Evolutionary conservation across 2,888 invertebrate genomes (phyloP).

Genomic region (Conops quadrifasciatus): DNA sequence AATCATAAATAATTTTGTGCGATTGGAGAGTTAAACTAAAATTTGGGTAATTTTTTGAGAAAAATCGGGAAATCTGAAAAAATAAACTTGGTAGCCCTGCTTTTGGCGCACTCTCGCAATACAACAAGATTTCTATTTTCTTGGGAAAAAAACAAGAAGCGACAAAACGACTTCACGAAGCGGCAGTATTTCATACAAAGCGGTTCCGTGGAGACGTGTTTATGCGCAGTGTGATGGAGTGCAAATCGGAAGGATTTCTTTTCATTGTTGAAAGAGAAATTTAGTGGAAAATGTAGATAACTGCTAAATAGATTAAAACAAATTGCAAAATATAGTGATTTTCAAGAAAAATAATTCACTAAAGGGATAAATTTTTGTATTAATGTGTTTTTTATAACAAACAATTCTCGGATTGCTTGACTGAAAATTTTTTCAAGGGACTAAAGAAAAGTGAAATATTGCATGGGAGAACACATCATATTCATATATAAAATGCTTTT

Average conservation of each 20-base stretch:
- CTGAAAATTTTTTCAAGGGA: too few relatives aligned
- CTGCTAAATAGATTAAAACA: too few relatives aligned
- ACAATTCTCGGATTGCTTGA: too few relatives aligned
- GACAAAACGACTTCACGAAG: slow-evolving; percentile 3
- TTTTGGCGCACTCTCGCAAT: background rate
- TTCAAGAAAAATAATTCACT: background rate
- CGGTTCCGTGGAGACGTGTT: slow-evolving; percentile 20
- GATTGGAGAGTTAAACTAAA: too few relatives aligned
- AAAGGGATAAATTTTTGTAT: background rate
- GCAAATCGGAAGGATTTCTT: background rate
- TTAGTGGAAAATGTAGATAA: background rate
- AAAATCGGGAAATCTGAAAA: too few relatives aligned
- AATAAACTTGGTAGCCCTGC: too few relatives aligned
- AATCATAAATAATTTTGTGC: too few relatives aligned
- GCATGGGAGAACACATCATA: too few relatives aligned
- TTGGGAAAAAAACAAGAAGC: slow-evolving; percentile 11
- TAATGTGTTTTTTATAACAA: too few relatives aligned
- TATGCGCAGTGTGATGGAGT: background rate
- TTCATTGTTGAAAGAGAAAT: slow-evolving; percentile 4
- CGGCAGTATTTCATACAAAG: slow-evolving; percentile 30
- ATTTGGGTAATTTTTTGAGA: too few relatives aligned
- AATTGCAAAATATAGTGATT: background rate
- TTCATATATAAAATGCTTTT: too few relatives aligned
- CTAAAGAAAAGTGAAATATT: too few relatives aligned
- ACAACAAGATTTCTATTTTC: background rate